Conservation (phyloP, 1,140 invertebrate species). For the Pogonognathellus flavescens region DNA sequence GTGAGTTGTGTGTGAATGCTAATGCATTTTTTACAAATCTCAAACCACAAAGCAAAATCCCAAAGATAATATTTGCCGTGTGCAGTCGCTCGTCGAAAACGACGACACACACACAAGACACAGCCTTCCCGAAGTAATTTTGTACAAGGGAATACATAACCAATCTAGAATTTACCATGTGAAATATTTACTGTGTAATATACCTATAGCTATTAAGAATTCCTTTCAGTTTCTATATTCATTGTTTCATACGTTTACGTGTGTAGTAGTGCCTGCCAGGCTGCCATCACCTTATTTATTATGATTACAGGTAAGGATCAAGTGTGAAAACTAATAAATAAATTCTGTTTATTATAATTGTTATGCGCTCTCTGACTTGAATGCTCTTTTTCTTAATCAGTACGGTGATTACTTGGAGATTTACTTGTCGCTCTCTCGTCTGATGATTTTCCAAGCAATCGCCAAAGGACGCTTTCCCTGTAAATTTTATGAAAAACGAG, state of each 20-base stretch:
- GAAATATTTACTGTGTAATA: too few relatives aligned
- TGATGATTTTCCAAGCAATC: slow-evolving; percentile 1
- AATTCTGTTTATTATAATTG: slow-evolving; percentile 33
- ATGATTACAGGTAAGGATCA: slow-evolving; percentile 39
- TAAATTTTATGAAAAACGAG: slow-evolving; percentile 44
- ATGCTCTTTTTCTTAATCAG: slow-evolving; percentile 41
- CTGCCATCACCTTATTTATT: slow-evolving; percentile 46
- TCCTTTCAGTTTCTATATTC: background rate
- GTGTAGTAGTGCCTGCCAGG: too few relatives aligned
- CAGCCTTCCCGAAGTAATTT: slow-evolving; percentile 23
- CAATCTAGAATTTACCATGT: too few relatives aligned
- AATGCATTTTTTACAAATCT: slow-evolving; percentile 35
- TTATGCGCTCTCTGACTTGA: slow-evolving; percentile 33
- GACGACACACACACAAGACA: background rate
- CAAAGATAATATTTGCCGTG: too few relatives aligned
- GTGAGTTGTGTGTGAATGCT: background rate
- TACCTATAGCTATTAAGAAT: background rate
- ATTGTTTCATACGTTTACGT: slow-evolving; percentile 18
- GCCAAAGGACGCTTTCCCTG: slow-evolving; percentile 15
- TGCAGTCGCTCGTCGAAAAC: too few relatives aligned
- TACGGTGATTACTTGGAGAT: background rate
- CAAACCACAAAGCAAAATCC: background rate
- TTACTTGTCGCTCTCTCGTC: slow-evolving; percentile 24
- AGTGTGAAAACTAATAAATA: slow-evolving; percentile 44
- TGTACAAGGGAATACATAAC: too few relatives aligned